Evolutionary conservation across 2,113 vertebrate species (phyloP), one percentile per base, ranked within the genome.

Genomic region (Lampris incognitus): DNA sequence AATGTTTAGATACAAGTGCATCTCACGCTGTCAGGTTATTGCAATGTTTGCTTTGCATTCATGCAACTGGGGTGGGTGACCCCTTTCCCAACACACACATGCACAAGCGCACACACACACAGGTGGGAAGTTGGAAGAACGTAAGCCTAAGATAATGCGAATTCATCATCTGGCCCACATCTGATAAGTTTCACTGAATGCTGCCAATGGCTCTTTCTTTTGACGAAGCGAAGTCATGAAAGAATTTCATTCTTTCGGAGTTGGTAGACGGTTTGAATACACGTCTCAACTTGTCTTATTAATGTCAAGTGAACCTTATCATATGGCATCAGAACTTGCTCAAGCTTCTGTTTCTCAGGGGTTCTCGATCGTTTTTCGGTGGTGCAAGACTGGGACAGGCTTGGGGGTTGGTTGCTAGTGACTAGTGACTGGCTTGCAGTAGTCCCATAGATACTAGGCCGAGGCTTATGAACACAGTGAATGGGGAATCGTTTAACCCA

Each of bases 401-500:
- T 51, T 39, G 1, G 9, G 57, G 42, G 57, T 52, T 50, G 4
- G 36, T 66, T 1, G 39, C 2, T 11, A 9, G 1, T 37, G 36
- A 8, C 6, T 13, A 42, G 65, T 2, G 5, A 40, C 37, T 0
- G 2, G 24, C 8, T 11, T 50, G 37, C 49, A n/a, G 36, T 37
- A 60, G 62, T 42, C 46, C 62, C 3, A 0, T 68, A 8, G 49
- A 58, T 57, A 24, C 24, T 24, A 57, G 13, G 5, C 9, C 13
- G 46, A 1, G 0, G 1, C 44, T 71, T 50, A 39, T 62, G 64
- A 0, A 65, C 82, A 62, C 51, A 57, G 65, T 58, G 51, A 76
- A 58, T 24, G 63, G 49, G 66, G 55, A 69, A 64, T 80, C 81
- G 79, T 77, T 79, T 85, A 72, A 78, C 82, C 58, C 69, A 78